Base-by-base conservation (phyloP, 2,888 invertebrate species). In the Heliconius hortense region DNA sequence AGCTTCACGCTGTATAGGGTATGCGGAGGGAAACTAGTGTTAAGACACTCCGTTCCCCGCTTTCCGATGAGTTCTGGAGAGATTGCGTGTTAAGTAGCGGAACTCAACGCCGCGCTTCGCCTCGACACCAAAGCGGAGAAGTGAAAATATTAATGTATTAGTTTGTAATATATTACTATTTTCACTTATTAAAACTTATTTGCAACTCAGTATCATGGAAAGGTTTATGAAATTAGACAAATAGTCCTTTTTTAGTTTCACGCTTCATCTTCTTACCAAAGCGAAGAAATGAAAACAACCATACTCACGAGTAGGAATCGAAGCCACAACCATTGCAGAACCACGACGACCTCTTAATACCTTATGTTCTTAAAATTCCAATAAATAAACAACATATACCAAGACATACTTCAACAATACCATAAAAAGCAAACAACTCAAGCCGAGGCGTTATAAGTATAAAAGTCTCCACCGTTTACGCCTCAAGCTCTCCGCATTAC, bases 401-500 rank as follows among this genome's bases (percentile, higher is more conserved):
- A 67, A 24, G 24, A 26, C 24, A 15, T n/a, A 66, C 39, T n/a
- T 26, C 18, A 43, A 67, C 43, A 43, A 43, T 43, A 48, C 10
- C 13, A 68, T 68, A 53, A 26, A 69, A 56, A 56, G 28, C 31
- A 56, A n/a, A 56, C n/a, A 68, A n/a, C 68, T 68, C 53, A 28
- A 56, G 48, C 8, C 26, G 11, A 53, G 56, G n/a, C 28, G 15
- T 10, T 39, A 70, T 21, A 24, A n/a, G 56, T 56, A 69, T 69
- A 62, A 39, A 71, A 62, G 39, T 66, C 66, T 66, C 39, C 71
- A 69, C 43, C 53, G 56, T 39, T 60, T 62, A 71, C 60, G 35
- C 39, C 59, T 59, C 60, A 71, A 71, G 70, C 70, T 78, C 68
- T 74, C 76, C 59, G 72, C 66, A 72, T 70, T 74, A 73, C 48